Evolutionary conservation across 1,140 invertebrate genomes (phyloP), one percentile per base, ranked within the genome.

Genomic region (Pseudobourletiella spinata): DNA sequence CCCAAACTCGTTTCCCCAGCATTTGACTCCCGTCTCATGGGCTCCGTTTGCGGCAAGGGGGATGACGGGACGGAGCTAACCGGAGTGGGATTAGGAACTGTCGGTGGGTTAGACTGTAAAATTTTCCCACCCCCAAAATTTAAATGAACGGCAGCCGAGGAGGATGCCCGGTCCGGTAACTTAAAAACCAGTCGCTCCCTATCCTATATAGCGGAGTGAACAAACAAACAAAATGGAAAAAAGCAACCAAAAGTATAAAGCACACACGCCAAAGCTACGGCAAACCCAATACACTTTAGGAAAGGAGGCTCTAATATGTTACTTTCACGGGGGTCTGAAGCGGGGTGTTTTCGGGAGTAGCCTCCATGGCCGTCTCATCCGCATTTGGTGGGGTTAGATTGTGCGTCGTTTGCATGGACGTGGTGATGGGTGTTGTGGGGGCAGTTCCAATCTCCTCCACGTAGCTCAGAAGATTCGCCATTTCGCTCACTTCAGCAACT

Each of bases 261-360:
- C 15, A 25, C 14, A 63, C 16, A 35, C 57, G 32, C 51, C 51
- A 57, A 46, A 65, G 57, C 26, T 55, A n/a, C 24, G 4, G 8
- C 11, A 11, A 29, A 14, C 55, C 25, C 16, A 2, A 28, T 8
- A 57, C 18, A 42, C 11, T n/a, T 42, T 14, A 14, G 11, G 35
- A 42, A 42, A 42, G n/a, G n/a, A n/a, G n/a, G n/a, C n/a, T n/a
- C n/a, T n/a, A n/a, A n/a, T 76, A 48, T 63, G 56, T 50, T 70
- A 80, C 86, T 72, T 87, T 87, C 0, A 89, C 80, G n/a, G 71
- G 71, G 15, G 70, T 71, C 39, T 65, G 54, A 50, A 67, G 51
- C 1, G 88, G 88, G 28, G 88, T 91, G 26, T 87, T 90, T 79
- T 91, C 88, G 2, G 88, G 88, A 8, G 88, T 91, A 4, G 88